Percentiles rank a stretch among this genome's conserved stretches.
phyloP scores from a whole-genome alignment of 2,797 vertebrate species.

The Gymnoscopelus braueri region DNA sequence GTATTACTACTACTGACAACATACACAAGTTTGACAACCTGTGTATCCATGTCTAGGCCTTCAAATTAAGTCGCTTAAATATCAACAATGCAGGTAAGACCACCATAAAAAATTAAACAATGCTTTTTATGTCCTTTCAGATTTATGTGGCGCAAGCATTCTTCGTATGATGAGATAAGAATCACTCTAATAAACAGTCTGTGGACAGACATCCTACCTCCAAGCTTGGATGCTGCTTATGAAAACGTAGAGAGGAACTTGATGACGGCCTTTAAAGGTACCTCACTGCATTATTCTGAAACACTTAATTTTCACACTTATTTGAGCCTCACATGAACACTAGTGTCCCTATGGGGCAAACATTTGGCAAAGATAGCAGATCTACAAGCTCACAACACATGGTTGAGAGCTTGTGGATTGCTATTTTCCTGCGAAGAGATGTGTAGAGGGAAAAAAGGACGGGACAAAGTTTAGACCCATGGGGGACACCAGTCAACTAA shows the following conservation, averaged over 20 bases:
- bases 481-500: neutral
- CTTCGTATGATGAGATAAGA: conserved; percentile 57
- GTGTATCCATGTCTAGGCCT: neutral
- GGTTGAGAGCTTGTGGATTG: too few relatives aligned
- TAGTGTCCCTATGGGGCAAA: too few relatives aligned
- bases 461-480: too few relatives aligned
- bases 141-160: conserved; percentile 76
- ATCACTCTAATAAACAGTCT: conserved; percentile 70
- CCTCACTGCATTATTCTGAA: neutral
- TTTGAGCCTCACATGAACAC: too few relatives aligned
- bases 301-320: neutral
- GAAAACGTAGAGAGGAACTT: conserved; percentile 50
- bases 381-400: too few relatives aligned
- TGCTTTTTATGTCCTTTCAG: conserved; percentile 43
- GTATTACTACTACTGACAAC: neutral
- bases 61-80: too few relatives aligned
- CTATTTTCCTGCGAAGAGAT: too few relatives aligned
- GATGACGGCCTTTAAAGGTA: conserved; percentile 75
- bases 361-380: too few relatives aligned
- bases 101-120: too few relatives aligned
- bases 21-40: neutral
- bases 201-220: conserved; percentile 61
- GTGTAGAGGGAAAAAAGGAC: too few relatives aligned
- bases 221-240: conserved; percentile 68
- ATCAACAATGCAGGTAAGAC: too few relatives aligned